These are phyloP conservation scores for Xiphias gladius DNA, from an alignment of 2,113 vertebrate species.

Conservation along the genomic window DNA sequence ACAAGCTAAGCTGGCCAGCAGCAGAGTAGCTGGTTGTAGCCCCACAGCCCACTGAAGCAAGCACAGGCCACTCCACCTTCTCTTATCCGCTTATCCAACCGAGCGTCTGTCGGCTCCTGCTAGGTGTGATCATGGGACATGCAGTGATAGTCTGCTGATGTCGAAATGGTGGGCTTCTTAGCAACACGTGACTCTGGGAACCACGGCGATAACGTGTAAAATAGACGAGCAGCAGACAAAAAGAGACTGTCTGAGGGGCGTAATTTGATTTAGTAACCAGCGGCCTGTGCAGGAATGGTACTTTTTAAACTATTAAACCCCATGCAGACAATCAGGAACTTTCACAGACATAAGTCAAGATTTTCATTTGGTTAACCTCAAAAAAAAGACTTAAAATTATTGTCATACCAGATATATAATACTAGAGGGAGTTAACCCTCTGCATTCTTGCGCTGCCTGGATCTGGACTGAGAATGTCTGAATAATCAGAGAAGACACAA, in stretches of 20 bases:
- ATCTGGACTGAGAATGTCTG: slow-evolving; percentile 26
- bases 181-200: slow-evolving; percentile 82
- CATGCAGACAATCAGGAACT: slow-evolving; percentile 75
- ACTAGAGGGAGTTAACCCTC: slow-evolving; percentile 37
- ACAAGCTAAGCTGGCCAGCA: not conserved
- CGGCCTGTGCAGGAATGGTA: slow-evolving; percentile 64
- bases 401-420: slow-evolving; percentile 74
- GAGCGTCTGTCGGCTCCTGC: not conserved
- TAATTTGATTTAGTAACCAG: slow-evolving; percentile 83
- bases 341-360: slow-evolving; percentile 76
- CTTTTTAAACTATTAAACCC: slow-evolving; percentile 73
- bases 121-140: slow-evolving; percentile 73
- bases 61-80: slow-evolving; percentile 7
- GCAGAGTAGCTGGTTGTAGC: slow-evolving; percentile 9
- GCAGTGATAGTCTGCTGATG: slow-evolving; percentile 71
- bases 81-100: not conserved
- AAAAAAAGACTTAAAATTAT: slow-evolving; percentile 67
- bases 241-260: slow-evolving; percentile 73
- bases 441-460: slow-evolving; percentile 19
- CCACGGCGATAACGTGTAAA: slow-evolving; percentile 73
- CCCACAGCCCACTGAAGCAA: not conserved
- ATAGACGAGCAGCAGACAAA: slow-evolving; percentile 72
- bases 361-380: slow-evolving; percentile 71
- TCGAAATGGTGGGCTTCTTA: slow-evolving; percentile 46
- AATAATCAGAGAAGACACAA: slow-evolving; percentile 11